These are phyloP conservation scores for Danio rerio DNA, from an alignment of 2,113 vertebrate species.

Conservation along the genomic window GRCz12tu NC_133188.1:30502001-30502500, in stretches of 20 bases:
- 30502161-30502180: neutral
- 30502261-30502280: conserved; percentile 29
- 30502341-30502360: conserved; percentile 59
- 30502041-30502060: neutral
- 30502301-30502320: conserved; percentile 32
- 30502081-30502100: neutral
- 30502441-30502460: neutral
- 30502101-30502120: neutral
- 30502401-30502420: neutral
- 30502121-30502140: neutral
- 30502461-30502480: conserved; percentile 27
- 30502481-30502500: conserved; percentile 36
- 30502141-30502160: neutral
- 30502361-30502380: conserved; percentile 39
- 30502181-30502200: neutral
- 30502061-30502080: neutral
- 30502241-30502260: conserved; percentile 33
- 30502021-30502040: neutral
- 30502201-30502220: neutral
- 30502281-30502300: conserved; percentile 38
- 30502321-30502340: conserved; percentile 60
- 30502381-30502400: conserved; percentile 32
- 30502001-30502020: neutral
- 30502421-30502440: conserved; percentile 32
- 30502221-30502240: conserved; percentile 7